Evolutionary conservation across 2,888 invertebrate species (phyloP).

Genomic region (Coecobrya sp.): DNA sequence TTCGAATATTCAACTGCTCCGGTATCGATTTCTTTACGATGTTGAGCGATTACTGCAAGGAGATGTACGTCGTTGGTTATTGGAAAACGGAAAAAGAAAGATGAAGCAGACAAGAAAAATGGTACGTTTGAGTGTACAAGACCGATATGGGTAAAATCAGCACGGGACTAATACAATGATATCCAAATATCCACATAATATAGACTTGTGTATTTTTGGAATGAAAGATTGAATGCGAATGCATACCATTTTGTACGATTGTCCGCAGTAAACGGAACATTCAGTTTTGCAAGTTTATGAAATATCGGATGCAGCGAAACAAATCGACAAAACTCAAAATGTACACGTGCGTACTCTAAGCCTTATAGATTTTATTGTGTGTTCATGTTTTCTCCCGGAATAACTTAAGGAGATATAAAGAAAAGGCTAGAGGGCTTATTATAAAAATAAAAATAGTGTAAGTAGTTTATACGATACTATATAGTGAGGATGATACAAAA

Average conservation of each 20-base stretch:
- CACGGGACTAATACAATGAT: conserved; percentile 8
- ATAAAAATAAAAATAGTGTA: no score
- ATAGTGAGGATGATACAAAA: no score
- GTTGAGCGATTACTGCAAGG: conserved; percentile 35
- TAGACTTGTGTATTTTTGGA: not conserved
- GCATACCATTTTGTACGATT: not conserved
- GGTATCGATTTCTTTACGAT: not conserved
- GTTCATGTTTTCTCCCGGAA: no score
- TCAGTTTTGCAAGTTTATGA: not conserved
- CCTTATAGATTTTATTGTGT: no score
- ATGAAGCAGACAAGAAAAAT: not conserved
- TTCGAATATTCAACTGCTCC: not conserved
- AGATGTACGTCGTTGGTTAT: not conserved
- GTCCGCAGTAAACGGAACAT: conserved; percentile 12
- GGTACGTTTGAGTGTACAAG: not conserved
- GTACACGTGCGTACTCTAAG: no score
- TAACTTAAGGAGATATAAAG: not conserved
- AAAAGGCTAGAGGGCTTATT: not conserved
- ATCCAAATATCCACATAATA: conserved; percentile 2
- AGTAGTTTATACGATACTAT: no score
- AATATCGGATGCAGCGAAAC: not conserved
- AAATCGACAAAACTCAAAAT: no score
- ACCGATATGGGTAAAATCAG: conserved; percentile 4
- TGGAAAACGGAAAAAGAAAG: not conserved
- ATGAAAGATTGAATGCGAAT: not conserved